Conservation (phyloP, 2,888 invertebrate genomes). For the Orthosia cruda region DNA sequence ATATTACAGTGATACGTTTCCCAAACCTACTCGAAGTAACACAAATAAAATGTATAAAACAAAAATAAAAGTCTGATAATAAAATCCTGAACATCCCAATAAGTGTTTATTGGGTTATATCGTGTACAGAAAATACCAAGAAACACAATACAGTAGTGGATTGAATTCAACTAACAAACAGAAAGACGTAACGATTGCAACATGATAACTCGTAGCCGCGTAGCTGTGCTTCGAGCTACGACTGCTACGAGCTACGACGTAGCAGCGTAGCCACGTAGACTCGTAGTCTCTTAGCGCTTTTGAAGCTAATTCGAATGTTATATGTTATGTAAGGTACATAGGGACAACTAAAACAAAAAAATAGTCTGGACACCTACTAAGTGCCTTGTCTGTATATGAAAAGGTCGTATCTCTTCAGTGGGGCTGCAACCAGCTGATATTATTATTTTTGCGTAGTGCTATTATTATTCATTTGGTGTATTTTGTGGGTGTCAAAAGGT, state of each 20-base stretch:
- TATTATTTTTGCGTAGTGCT: too few relatives aligned
- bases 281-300: constrained; percentile 5
- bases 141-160: constrained; percentile 35
- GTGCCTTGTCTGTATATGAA: too few relatives aligned
- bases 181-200: constrained; percentile 52
- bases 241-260: constrained; percentile 60
- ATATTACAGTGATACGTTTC: not conserved
- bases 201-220: constrained; percentile 62
- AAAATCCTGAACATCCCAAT: not conserved
- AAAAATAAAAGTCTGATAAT: not conserved
- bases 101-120: constrained; percentile 20
- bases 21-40: not conserved
- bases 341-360: too few relatives aligned
- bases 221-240: constrained; percentile 50
- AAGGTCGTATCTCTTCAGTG: too few relatives aligned
- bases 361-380: too few relatives aligned
- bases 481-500: too few relatives aligned
- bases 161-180: constrained; percentile 32
- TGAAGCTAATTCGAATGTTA: constrained; percentile 26
- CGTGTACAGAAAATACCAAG: not conserved
- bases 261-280: constrained; percentile 35
- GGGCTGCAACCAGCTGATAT: too few relatives aligned
- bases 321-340: too few relatives aligned
- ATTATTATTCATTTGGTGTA: too few relatives aligned
- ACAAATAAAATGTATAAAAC: not conserved